phyloP scores from a whole-genome alignment of 1,140 invertebrate species.

The Acromyrmex echinatior region DNA sequence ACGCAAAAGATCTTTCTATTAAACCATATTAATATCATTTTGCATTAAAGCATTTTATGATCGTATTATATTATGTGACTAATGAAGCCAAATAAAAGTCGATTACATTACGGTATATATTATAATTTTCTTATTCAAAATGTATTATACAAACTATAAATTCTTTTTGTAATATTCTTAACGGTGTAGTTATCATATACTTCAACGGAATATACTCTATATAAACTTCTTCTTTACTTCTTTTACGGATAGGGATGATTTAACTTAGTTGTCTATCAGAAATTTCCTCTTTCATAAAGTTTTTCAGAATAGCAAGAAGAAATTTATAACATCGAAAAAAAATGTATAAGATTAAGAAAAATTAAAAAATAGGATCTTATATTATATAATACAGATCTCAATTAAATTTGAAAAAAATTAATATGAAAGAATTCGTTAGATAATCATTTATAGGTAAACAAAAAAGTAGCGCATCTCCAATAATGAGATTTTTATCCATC shows the following conservation, averaged over 20 bases:
- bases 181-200: not conserved
- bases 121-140: not conserved
- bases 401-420: not conserved
- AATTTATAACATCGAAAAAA: slow-evolving; percentile 21
- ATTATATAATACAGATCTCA: not conserved
- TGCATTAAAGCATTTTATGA: slow-evolving; percentile 14
- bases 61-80: not conserved
- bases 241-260: not conserved
- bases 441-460: slow-evolving; percentile 1
- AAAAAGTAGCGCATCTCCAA: not conserved
- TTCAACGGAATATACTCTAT: not conserved
- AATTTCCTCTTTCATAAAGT: not conserved
- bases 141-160: not conserved
- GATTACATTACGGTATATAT: slow-evolving; percentile 18
- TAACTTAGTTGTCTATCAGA: not conserved
- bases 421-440: not conserved
- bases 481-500: not conserved
- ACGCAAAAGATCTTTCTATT: not conserved
- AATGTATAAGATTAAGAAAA: not conserved
- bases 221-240: slow-evolving; percentile 14
- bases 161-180: slow-evolving; percentile 6
- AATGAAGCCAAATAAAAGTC: not conserved
- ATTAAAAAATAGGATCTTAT: not conserved
- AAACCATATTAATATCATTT: slow-evolving; percentile 6
- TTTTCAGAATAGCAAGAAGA: not conserved